Evolutionary conservation across 1,140 invertebrate genomes (phyloP), one percentile per base, ranked within the genome.

Genomic region (Ostrea edulis): DNA sequence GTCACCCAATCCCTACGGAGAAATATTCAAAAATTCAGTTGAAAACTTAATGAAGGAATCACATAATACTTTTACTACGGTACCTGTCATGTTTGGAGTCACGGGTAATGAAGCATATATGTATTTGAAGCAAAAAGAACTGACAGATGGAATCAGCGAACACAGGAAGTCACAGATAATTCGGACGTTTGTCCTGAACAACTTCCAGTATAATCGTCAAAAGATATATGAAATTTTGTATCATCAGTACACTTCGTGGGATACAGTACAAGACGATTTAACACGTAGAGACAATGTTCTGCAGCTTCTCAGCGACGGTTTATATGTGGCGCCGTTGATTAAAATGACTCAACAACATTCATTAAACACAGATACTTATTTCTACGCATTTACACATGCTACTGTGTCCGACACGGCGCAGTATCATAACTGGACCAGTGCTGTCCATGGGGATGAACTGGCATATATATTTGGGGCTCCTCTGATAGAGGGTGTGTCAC

Each of bases 181-280:
- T 91, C 96, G 98, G 90, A 99, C 98, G 11, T 98, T 99, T 93
- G 96, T 96, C 81, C 97, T 98, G 35, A 97, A 98, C 94, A 97
- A 98, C 94, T 96, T 97, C 20, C 97, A 97, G 93, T 98, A 93
- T 84, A 98, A 99, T 94, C 96, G 99, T 89, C 98, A 98, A 92
- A 98, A 99, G 95, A 99, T 99, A 94, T 98, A 98, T 95, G 98
- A 98, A 92, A 99, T 98, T 62, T 97, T 99, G 44, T 97, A 99
- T 90, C 99, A 99, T 95, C 98, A 99, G 94, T 99, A 99, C 95
- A 91, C 91, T 0, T 91, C 92, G 58, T 94, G 91, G 91, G 92
- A 93, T 55, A 86, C 89, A n/a, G 68, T 90, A 11, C 62, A 87
- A 62, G 90, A 91, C 82, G 87, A 90, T 11, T 97, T 98, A 90